phyloP scores from a whole-genome alignment of 2,888 invertebrate species.

The Latheticus oryzae region DNA sequence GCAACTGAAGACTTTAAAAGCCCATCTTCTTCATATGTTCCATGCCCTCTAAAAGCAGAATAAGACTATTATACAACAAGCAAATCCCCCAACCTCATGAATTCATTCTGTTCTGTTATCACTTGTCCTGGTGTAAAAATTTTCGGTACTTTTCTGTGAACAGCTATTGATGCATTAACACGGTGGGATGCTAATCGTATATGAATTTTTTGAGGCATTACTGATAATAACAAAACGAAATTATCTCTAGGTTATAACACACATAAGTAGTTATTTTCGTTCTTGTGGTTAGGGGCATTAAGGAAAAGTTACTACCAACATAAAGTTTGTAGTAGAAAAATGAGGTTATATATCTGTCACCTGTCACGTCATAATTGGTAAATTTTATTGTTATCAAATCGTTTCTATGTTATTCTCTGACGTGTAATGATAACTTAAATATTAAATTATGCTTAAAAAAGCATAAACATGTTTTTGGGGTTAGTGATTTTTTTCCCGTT shows the following conservation, averaged over 20 bases:
- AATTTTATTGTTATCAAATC: constrained; percentile 1
- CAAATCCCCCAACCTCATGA: constrained; percentile 89
- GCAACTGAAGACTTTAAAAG: constrained; percentile 92
- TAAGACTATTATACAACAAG: too few relatives aligned
- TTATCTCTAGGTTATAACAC: too few relatives aligned
- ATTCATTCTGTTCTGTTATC: constrained; percentile 84
- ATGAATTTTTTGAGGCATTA: constrained; percentile 66
- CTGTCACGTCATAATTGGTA: constrained; percentile 1
- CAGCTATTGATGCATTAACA: constrained; percentile 71
- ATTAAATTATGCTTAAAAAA: too few relatives aligned
- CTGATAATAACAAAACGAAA: too few relatives aligned
- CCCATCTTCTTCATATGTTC: constrained; percentile 90
- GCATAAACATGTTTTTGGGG: too few relatives aligned
- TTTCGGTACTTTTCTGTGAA: constrained; percentile 72
- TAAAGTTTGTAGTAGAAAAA: background rate
- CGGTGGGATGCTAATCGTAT: constrained; percentile 75
- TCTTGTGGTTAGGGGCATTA: too few relatives aligned
- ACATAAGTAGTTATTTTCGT: background rate
- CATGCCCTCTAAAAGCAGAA: constrained; percentile 84
- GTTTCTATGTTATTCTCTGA: constrained; percentile 1
- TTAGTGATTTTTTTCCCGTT: background rate
- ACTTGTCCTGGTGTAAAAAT: constrained; percentile 90
- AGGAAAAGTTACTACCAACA: background rate
- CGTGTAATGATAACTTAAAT: constrained; percentile 13
- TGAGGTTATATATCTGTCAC: constrained; percentile 3